Evolutionary conservation across 1,140 invertebrate genomes (phyloP), one percentile per base, ranked within the genome.

Genomic region (Brachionus asplanchnoidis): DNA sequence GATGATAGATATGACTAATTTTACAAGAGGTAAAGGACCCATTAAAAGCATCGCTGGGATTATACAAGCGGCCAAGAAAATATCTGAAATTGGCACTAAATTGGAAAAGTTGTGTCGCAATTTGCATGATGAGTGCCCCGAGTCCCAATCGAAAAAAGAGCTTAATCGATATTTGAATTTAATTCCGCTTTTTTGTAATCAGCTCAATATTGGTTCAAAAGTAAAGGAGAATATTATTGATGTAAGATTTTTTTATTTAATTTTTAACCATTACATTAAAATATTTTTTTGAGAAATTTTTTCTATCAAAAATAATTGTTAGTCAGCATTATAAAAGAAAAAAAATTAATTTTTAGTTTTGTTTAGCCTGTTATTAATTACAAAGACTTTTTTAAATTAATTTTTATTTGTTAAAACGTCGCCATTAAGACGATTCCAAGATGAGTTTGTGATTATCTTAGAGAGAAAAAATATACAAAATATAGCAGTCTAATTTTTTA

Each of bases 1-100:
- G 86, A 99, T 99, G 97, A 96, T 99, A 94, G 97, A 99, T 90
- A 99, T 99, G 98, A 99, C 97, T 6, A 97, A 99, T 89, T 99
- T 99, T 88, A 99, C 97, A 2, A 95, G 95, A 87, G 98, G 97
- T 28, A 94, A 96, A 85, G 98, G 98, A 20, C 97, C 97, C 1
- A 91, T 99, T 28, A 99, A 98, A 90, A 98, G 95, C 1, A 99
- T 97, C 0, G 98, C 98, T 97, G 97, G 99, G 90, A 96, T 99
- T 0, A 99, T 99, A 86, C 97, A 97, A 90, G 97, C 97, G 0
- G 98, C 98, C 0, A 99, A 99, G 90, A 98, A 99, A 90, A 99
- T 99, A 86, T 99, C 97, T 0, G 97, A 99, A 89, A 95, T 95
- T 84, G 98, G 98, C 28, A 97, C 95, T 1, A 97, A 97, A 88